Base-by-base conservation (phyloP, 37 sponge, comb jelly and placozoan species). In the Haliclona indistincta region DNA sequence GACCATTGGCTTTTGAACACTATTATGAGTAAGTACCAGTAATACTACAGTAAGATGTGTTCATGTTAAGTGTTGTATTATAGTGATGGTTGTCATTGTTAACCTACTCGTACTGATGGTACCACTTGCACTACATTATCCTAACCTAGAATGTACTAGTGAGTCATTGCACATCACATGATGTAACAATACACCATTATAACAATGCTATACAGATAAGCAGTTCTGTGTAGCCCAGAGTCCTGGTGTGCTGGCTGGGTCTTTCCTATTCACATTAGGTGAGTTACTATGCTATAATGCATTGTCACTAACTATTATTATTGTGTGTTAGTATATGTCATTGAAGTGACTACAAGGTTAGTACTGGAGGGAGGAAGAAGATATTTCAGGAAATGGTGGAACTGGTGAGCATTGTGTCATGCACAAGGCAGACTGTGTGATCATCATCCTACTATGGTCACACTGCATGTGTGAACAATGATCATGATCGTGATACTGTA, bases 71-170 rank as follows among this genome's bases (percentile, higher is more conserved):
- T n/a, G n/a, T n/a, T n/a, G n/a, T n/a, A n/a, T 20, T 74, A n/a
- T 63, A 86, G 87, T 70, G 47, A 8, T 74, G 1, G 58, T 80
- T 36, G 54, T 80, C 1, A 38, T 86, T 23, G 56, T 36, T 30
- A 80, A 80, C 71, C 33, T 73, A 4, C 0, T 86, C 36, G 74
- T 80, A 52, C 75, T 86, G 22, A 39, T 75, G 62, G 23, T 54
- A n/a, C n/a, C n/a, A n/a, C n/a, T n/a, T n/a, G n/a, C n/a, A n/a
- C n/a, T n/a, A n/a, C n/a, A n/a, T n/a, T n/a, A n/a, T n/a, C n/a
- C n/a, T n/a, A n/a, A n/a, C n/a, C n/a, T n/a, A n/a, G n/a, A n/a
- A n/a, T n/a, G n/a, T n/a, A n/a, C n/a, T n/a, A n/a, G n/a, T n/a
- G n/a, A n/a, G n/a, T n/a, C n/a, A n/a, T n/a, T n/a, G n/a, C n/a